Evolutionary conservation across 1,140 invertebrate genomes (phyloP), one percentile per base, ranked within the genome.

Genomic region (Nymphalis io): DNA sequence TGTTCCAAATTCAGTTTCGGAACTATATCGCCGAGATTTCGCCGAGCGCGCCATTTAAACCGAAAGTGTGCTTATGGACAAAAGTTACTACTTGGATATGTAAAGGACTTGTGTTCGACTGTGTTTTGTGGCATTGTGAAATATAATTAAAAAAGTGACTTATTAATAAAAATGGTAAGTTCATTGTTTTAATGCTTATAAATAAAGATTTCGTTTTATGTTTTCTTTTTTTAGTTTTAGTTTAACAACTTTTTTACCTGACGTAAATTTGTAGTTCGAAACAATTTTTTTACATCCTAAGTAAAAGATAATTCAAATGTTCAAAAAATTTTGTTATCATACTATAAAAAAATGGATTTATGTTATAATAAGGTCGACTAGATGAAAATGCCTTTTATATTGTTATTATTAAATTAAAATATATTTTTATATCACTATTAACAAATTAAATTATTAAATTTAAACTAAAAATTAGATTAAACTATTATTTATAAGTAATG

Each of bases 1-100:
- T 62, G 77, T 69, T 75, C 68, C 72, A 70, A 59, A 68, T 55
- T 59, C 51, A 72, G 62, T 72, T 76, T 62, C 73, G 59, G 68
- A 81, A 82, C 81, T 81, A 79, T 68, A 77, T 72, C 82, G 79
- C 65, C 75, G 74, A 70, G 61, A 70, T 61, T 65, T 76, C 78
- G 75, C 53, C 74, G 51, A 72, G 51, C 44, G 69, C 72, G 74
- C 69, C 73, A 67, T 69, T 75, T 62, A 51, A 70, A 63, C 75
- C 73, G 44, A 64, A 38, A 74, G 78, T 85, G 84, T 82, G 76
- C 82, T 76, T 76, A 66, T 60, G 39, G 60, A 74, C 66, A 70
- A 73, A 68, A 83, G 46, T 66, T 66, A 20, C 66, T 44, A n/a
- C 11, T 60, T 23, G 40, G 38, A 33, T 51, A 60, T 63, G 13